Evolutionary conservation across 2,888 invertebrate genomes (phyloP).

Genomic region (Dryomyza anilis): DNA sequence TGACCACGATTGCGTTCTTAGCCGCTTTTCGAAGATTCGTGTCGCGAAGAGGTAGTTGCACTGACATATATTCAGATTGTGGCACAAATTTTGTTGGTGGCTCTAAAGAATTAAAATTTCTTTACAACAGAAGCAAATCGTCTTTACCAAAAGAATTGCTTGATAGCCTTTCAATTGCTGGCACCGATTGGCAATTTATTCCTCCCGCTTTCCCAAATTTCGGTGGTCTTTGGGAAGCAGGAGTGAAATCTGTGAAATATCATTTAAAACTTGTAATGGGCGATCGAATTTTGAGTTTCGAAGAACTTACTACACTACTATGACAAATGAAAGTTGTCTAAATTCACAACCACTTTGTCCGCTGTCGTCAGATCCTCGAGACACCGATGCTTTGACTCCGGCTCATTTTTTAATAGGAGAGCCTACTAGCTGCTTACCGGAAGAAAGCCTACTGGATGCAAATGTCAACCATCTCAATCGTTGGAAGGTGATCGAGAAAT

Average conservation of each 20-base stretch:
- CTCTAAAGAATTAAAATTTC: slow-evolving; percentile 18
- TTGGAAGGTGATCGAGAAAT: slow-evolving; percentile 27
- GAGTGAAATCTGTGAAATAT: slow-evolving; percentile 25
- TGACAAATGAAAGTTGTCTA: slow-evolving; percentile 24
- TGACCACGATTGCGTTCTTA: slow-evolving; percentile 25
- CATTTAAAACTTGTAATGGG: slow-evolving; percentile 26
- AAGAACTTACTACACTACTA: slow-evolving; percentile 20
- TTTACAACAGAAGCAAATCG: slow-evolving; percentile 12
- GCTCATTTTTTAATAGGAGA: slow-evolving; percentile 25
- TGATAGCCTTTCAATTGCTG: slow-evolving; percentile 1
- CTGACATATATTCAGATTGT: slow-evolving; percentile 29
- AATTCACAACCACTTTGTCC: slow-evolving; percentile 24
- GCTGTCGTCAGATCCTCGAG: slow-evolving; percentile 15
- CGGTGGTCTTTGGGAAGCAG: slow-evolving; percentile 33
- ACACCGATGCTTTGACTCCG: slow-evolving; percentile 15
- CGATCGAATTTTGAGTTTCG: slow-evolving; percentile 23
- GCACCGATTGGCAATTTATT: slow-evolving; percentile 27
- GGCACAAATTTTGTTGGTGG: slow-evolving; percentile 36
- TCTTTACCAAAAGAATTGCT: slow-evolving; percentile 13
- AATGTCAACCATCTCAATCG: slow-evolving; percentile 15
- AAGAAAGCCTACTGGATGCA: slow-evolving; percentile 15
- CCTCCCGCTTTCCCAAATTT: slow-evolving; percentile 31
- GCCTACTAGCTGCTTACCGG: slow-evolving; percentile 20
- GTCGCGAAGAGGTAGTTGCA: slow-evolving; percentile 24
- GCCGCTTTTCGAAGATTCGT: slow-evolving; percentile 30